These are phyloP conservation scores for Rhagologus leucostigma DNA, from an alignment of 2,113 vertebrate species.

Conservation along the genomic window DNA sequence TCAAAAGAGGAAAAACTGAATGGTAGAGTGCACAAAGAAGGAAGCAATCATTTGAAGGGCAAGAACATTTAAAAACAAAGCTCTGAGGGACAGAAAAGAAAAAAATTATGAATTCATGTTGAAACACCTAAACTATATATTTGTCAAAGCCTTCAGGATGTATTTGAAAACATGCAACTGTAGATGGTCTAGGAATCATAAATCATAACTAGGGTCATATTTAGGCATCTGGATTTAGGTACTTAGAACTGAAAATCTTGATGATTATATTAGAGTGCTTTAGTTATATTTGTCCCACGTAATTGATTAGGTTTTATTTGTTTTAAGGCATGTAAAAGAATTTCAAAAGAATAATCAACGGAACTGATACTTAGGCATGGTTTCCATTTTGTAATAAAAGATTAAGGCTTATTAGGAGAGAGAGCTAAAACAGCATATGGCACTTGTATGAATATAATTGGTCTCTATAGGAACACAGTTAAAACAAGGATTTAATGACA, in stretches of 20 bases:
- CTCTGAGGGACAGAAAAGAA: background rate
- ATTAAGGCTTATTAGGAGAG: background rate
- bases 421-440: background rate
- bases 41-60: background rate
- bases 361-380: background rate
- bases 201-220: background rate
- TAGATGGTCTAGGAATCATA: background rate
- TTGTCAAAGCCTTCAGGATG: background rate
- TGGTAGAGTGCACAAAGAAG: background rate
- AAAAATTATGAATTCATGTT: background rate
- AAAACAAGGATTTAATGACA: background rate
- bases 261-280: background rate
- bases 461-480: background rate
- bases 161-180: background rate
- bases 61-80: background rate
- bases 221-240: background rate
- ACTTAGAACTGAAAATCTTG: background rate
- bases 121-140: background rate
- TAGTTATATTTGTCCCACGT: background rate
- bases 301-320: background rate
- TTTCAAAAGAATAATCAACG: background rate
- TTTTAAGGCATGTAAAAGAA: background rate
- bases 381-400: background rate
- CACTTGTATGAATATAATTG: background rate
- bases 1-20: background rate